Base-by-base conservation (phyloP, 2,113 vertebrate genomes). In the Gymnobelideus leadbeateri region DNA sequence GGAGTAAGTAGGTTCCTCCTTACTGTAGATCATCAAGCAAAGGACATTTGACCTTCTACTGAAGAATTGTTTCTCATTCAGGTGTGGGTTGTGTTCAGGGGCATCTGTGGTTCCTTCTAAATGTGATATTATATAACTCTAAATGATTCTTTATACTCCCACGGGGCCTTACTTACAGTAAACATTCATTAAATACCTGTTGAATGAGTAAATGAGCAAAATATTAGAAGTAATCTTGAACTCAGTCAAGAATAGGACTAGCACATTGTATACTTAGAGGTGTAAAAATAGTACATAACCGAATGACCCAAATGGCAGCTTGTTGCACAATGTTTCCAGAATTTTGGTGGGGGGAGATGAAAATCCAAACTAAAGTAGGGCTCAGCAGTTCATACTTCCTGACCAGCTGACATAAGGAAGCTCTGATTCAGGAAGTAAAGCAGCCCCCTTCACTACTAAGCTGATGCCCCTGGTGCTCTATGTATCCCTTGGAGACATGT, bases 141-240 rank as follows among this genome's bases (percentile, higher is more conserved):
- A 43, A 7, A 21, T 43, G 37, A 43, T 84, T 84, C n/a, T 84
- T 84, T 23, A 84, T 84, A 43, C 51, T 57, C 84, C 92, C 0
- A 31, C 1, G 14, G 51, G 43, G 52, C 21, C 37, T 55, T 93
- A 37, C 89, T 50, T 19, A 55, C 24, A 93, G 91, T 61, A 96
- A 90, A 50, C 77, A 68, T 91, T 91, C 16, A 57, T 46, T 68
- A 31, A 43, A 26, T 94, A 14, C 93, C 46, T 55, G 93, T 91
- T 12, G 50, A 91, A 89, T 57, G 25, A 91, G 14, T 57, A 94
- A 95, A 49, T 77, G 89, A 43, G 68, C 21, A 51, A 24, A 50
- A 53, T 54, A 89, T 91, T 92, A 31, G 94, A 92, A 84, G 19
- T n/a, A 23, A 43, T 84, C 16, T 84, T 84, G 37, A 84, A 84